phyloP scores from a whole-genome alignment of 2,797 vertebrate genomes.

The Malurus splendens region DNA sequence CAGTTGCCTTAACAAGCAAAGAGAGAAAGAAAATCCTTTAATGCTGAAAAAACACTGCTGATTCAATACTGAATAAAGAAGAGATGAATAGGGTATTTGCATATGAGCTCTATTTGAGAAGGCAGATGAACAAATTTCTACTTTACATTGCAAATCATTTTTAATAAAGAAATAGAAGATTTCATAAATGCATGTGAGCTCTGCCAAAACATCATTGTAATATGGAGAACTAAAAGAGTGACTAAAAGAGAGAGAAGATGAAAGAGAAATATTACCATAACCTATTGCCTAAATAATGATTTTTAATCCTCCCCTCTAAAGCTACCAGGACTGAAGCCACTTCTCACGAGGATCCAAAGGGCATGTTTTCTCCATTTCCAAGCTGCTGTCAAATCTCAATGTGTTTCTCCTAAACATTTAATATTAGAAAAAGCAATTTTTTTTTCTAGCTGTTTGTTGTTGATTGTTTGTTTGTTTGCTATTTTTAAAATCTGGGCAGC shows the following conservation, averaged over 20 bases:
- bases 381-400: not conserved
- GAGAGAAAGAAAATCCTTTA: not conserved
- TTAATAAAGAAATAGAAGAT: conserved; percentile 2
- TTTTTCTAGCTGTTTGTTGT: not conserved
- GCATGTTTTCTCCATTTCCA: not conserved
- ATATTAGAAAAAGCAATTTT: not conserved
- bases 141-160: conserved; percentile 19
- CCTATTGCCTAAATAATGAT: not conserved
- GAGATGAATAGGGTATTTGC: conserved; percentile 20
- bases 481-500: not conserved
- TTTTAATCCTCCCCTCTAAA: not conserved
- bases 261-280: conserved; percentile 27
- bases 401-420: not conserved
- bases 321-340: not conserved
- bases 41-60: not conserved
- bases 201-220: conserved; percentile 5
- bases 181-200: not conserved
- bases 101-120: not conserved
- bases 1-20: not conserved
- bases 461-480: not conserved
- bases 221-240: not conserved
- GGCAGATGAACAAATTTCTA: not conserved
- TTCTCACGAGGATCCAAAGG: not conserved
- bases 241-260: not conserved
- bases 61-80: not conserved